These are phyloP conservation scores for Eupeodes luniger DNA, from an alignment of 2,888 invertebrate species.

Conservation along the genomic window DNA sequence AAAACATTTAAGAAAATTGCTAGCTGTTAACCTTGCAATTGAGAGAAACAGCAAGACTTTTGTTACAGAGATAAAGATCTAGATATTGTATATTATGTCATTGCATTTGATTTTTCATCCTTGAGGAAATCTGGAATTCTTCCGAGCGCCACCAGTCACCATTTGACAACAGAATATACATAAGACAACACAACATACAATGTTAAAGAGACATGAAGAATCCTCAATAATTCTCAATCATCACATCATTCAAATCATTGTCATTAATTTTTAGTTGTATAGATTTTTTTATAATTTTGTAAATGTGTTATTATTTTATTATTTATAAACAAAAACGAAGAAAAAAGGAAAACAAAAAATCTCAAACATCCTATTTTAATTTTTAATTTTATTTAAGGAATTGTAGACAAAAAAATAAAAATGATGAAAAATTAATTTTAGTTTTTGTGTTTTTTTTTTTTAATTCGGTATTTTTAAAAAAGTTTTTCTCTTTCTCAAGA, in stretches of 20 bases:
- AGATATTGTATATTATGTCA: slow-evolving; percentile 2
- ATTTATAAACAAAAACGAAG: slow-evolving; percentile 56
- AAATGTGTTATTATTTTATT: slow-evolving; percentile 57
- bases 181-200: background rate
- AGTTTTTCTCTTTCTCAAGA: too few species aligned
- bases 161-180: background rate
- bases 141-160: slow-evolving; percentile 10
- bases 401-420: slow-evolving; percentile 18
- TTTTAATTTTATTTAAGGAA: slow-evolving; percentile 25
- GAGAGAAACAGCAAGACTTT: slow-evolving; percentile 6
- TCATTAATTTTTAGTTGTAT: slow-evolving; percentile 51
- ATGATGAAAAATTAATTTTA: background rate
- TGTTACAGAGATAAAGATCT: slow-evolving; percentile 42
- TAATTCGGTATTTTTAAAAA: background rate
- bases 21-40: background rate
- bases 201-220: background rate
- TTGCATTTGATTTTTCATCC: background rate
- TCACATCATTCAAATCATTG: slow-evolving; percentile 8
- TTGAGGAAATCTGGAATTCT: slow-evolving; percentile 18
- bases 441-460: background rate
- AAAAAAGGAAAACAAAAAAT: slow-evolving; percentile 33
- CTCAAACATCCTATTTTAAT: slow-evolving; percentile 58
- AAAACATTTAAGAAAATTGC: background rate
- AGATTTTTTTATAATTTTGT: slow-evolving; percentile 39
- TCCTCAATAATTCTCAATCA: slow-evolving; percentile 16